Base-by-base conservation (phyloP, 2,888 invertebrate species). In the Xanthostigma xanthostigma region DNA sequence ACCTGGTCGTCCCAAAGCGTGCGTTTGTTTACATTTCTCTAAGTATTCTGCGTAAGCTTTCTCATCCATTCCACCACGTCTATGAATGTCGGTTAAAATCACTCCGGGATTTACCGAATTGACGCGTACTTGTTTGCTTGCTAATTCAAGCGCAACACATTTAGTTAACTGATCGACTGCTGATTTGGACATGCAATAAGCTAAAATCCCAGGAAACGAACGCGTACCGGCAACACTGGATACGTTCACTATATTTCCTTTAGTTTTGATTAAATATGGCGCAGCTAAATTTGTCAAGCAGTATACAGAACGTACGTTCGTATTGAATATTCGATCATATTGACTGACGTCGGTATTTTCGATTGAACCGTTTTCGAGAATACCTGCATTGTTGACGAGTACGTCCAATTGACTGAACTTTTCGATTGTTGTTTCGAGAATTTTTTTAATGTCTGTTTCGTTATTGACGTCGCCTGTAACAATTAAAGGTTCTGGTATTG, bases 51-150 rank as follows among this genome's bases (percentile, higher is more conserved):
- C 73, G 65, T 96, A 91, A 38, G 84, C 79, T 53, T 85, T 83
- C 12, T 87, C 81, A 52, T 72, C 77, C 75, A 96, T 76, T 11
- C 96, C 96, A 27, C 88, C 87, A 49, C 84, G 75, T 60, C 79
- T 84, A 58, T 96, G 95, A 36, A 95, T 65, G 64, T 92, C 85
- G 0, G 95, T 96, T 1, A 87, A 64, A 12, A 87, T 84, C 0
- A 96, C 95, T 46, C 96, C 96, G 12, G 96, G 96, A 67, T 93
- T 93, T 0, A 95, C 91, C 55, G 84, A 78, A 66, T 95, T 95
- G 0, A 92, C 92, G 51, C 95, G 71, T 0, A 95, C 89, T 51
- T 84, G 80, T 65, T 87, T 85, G 0, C 76, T 60, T 12, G 87
- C 90, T 46, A 91, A 64, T 60, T 91, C 96, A 50, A 98, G 68